Evolutionary conservation across 2,888 invertebrate species (phyloP).

Genomic region (Plebejus melissa): DNA sequence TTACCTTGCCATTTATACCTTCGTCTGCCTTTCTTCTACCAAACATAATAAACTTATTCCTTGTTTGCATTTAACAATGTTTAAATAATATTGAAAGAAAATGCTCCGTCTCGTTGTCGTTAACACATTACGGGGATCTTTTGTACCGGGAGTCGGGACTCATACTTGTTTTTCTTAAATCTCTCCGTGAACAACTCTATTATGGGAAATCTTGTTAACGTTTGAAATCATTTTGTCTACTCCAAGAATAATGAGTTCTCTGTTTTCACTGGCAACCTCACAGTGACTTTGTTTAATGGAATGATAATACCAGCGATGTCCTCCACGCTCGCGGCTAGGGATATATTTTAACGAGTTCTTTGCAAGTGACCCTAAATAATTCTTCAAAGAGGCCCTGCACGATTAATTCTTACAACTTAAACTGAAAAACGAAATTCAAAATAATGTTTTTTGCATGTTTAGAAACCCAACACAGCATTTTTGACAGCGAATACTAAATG

Average conservation of each 20-base stretch:
- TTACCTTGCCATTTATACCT: no score
- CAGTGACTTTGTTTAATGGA: conserved; percentile 78
- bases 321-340: conserved; percentile 69
- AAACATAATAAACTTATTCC: not conserved
- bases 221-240: conserved; percentile 76
- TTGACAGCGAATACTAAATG: no score
- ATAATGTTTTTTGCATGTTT: not conserved
- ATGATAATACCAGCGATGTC: conserved; percentile 76
- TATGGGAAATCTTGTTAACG: conserved; percentile 76
- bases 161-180: conserved; percentile 75
- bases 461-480: no score
- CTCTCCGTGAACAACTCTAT: conserved; percentile 73
- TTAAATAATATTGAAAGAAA: conserved; percentile 41
- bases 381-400: not conserved
- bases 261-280: conserved; percentile 75
- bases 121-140: conserved; percentile 50
- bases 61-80: conserved; percentile 1
- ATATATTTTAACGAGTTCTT: conserved; percentile 52
- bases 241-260: conserved; percentile 74
- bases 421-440: not conserved
- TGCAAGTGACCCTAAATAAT: conserved; percentile 1
- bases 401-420: not conserved
- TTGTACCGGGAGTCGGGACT: conserved; percentile 49
- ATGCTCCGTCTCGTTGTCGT: conserved; percentile 38
- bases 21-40: no score